Evolutionary conservation across 2,888 invertebrate genomes (phyloP).

Genomic region (Agrilus mali): DNA sequence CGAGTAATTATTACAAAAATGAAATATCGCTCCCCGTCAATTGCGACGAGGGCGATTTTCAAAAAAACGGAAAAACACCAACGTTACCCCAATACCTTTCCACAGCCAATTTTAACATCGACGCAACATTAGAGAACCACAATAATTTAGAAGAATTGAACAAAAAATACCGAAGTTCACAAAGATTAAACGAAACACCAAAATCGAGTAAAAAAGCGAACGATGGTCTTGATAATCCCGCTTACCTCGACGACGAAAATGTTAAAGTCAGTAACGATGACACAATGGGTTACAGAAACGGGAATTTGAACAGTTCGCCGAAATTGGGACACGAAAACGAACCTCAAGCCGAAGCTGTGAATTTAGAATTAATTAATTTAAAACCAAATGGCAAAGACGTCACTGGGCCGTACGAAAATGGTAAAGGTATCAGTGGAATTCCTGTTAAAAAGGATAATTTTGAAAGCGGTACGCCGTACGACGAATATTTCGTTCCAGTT

Average conservation of each 20-base stretch:
- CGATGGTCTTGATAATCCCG: slow-evolving; percentile 37
- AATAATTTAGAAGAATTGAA: slow-evolving; percentile 30
- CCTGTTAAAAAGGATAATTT: slow-evolving; percentile 52
- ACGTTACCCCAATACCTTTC: slow-evolving; percentile 30
- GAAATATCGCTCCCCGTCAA: slow-evolving; percentile 33
- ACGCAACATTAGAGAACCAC: slow-evolving; percentile 27
- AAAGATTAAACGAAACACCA: slow-evolving; percentile 24
- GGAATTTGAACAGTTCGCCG: slow-evolving; percentile 24
- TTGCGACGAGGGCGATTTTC: slow-evolving; percentile 26
- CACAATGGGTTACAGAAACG: slow-evolving; percentile 27
- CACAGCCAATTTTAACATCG: slow-evolving; percentile 31
- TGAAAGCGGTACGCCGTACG: slow-evolving; percentile 58
- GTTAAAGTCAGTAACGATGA: slow-evolving; percentile 28
- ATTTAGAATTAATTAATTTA: slow-evolving; percentile 66
- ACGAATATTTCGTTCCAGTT: slow-evolving; percentile 75
- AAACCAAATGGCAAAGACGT: slow-evolving; percentile 46
- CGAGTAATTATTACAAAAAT: slow-evolving; percentile 29
- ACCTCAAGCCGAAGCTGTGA: slow-evolving; percentile 53
- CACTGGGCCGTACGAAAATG: slow-evolving; percentile 35
- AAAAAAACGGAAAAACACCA: slow-evolving; percentile 16
- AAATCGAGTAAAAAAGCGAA: slow-evolving; percentile 18
- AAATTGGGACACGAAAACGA: slow-evolving; percentile 23
- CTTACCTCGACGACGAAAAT: slow-evolving; percentile 30
- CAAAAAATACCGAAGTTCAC: slow-evolving; percentile 31
- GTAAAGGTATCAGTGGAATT: slow-evolving; percentile 33